Evolutionary conservation across 2,797 vertebrate species (phyloP), one percentile per base, ranked within the genome.

Genomic region (Tauraco hartlaubi): DNA sequence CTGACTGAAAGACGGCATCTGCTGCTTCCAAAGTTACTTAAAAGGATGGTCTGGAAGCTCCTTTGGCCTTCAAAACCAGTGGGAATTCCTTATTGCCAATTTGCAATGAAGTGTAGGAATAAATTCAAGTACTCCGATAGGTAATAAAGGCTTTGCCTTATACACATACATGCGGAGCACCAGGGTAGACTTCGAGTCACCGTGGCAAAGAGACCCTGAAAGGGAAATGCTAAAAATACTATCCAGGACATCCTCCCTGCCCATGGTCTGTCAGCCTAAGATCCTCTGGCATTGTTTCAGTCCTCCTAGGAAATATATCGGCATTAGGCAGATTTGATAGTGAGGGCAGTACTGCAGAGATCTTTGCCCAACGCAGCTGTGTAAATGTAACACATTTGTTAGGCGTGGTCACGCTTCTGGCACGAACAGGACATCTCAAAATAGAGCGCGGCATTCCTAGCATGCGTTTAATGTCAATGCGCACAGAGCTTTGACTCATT

Each of bases 161-260:
- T 4, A 17, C 1, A 1, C 28, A 15, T 31, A 17, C 9, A 44
- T 20, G 67, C 0, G 3, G 55, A 54, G 33, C 46, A 74, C 49
- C 59, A 55, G 15, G 7, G 33, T 15, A 74, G 37, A 25, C 41
- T 55, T 35, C 15, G 17, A 33, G 31, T 58, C 48, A 44, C 16
- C 16, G 37, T 23, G 5, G 18, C 13, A 22, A 74, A 81, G 37
- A 39, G 15, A 29, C 14, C 14, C 23, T 73, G 37, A 43, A 89
- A 88, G 15, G 75, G 26, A n/a, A 76, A 66, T 17, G 17, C 35
- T 69, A 48, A 84, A 82, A 90, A 58, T 28, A 62, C 8, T 25
- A 17, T 23, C 31, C 33, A 55, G 22, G 28, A 84, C 35, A 49
- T 16, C 23, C 6, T 77, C 25, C 55, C 33, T 77, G 66, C 15